Evolutionary conservation across 2,797 vertebrate species (phyloP), one percentile per base, ranked within the genome.

Genomic region (Synaphobranchus kaupii): DNA sequence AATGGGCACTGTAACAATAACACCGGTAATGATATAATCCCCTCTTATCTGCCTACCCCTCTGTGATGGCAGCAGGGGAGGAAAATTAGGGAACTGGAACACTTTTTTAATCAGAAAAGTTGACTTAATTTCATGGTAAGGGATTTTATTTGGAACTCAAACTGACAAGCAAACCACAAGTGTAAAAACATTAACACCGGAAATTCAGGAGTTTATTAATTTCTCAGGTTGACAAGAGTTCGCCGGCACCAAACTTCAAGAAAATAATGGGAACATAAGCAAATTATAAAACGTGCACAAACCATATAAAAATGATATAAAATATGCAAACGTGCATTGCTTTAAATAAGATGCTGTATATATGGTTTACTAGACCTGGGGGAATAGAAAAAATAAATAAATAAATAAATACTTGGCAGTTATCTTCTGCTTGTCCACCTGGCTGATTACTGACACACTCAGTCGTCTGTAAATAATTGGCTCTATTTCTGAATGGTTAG

Each of bases 11-110:
- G 56, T 87, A 31, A 88, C 84, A 6, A 78, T 60, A 88, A 80
- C 84, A 68, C 47, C 58, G 63, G 50, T 60, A 39, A 83, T 44
- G 78, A 73, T 85, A 83, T 91, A 87, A 90, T 87, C 86, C 91
- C 50, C 73, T 76, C 80, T 87, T 89, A 89, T 91, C 84, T 87
- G 54, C 12, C 83, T 78, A 76, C 73, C 88, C 88, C 28, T 85
- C 87, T 89, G 47, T 58, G 88, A 90, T 91, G 91, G 88, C 86
- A 89, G n/a, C n/a, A 50, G 84, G 50, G 84, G 52, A 56, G 78
- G 22, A 71, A 60, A 89, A 84, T 86, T 86, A 85, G 78, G 86
- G 63, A 86, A 82, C 44, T 86, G 50, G 68, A 85, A 85, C 71
- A 12, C 71, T 56, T 54, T 48, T 68, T 47, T 76, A 73, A 47